phyloP scores from a whole-genome alignment of 92 coral and sea anemone genomes.

The Parazoanthus darwini region DNA sequence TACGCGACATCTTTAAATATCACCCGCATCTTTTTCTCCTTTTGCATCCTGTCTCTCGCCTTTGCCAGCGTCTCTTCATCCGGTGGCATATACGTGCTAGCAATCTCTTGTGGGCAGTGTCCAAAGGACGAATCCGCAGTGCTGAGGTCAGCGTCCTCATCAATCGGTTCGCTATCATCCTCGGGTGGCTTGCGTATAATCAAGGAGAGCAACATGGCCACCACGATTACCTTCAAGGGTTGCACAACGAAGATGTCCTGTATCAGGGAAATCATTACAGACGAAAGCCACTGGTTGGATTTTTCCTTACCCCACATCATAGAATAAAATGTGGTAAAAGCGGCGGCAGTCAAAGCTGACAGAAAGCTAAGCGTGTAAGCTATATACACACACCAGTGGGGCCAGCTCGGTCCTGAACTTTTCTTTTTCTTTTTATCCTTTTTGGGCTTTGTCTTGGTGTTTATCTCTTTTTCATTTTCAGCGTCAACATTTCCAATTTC shows the following conservation, averaged over 20 bases:
- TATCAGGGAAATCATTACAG: constrained; percentile 65
- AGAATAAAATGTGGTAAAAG: constrained; percentile 58
- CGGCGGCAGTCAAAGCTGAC: constrained; percentile 42
- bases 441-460: background rate
- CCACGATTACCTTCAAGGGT: constrained; percentile 70
- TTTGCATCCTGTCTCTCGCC: constrained; percentile 30
- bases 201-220: constrained; percentile 65
- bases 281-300: constrained; percentile 73
- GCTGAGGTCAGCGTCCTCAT: constrained; percentile 14
- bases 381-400: constrained; percentile 49
- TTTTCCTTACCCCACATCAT: constrained; percentile 87
- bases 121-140: constrained; percentile 16
- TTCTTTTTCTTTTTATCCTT: constrained; percentile 44
- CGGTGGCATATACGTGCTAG: constrained; percentile 34
- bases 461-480: background rate
- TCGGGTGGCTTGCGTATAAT: constrained; percentile 79
- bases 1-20: constrained; percentile 13
- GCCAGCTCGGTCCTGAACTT: constrained; percentile 36
- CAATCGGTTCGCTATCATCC: constrained; percentile 58
- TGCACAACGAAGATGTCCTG: constrained; percentile 79
- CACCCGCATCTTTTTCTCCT: constrained; percentile 35
- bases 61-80: constrained; percentile 24
- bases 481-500: background rate
- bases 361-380: constrained; percentile 49
- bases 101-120: constrained; percentile 6